phyloP scores from a whole-genome alignment of 2,113 vertebrate genomes.

The Pagrus major region DNA sequence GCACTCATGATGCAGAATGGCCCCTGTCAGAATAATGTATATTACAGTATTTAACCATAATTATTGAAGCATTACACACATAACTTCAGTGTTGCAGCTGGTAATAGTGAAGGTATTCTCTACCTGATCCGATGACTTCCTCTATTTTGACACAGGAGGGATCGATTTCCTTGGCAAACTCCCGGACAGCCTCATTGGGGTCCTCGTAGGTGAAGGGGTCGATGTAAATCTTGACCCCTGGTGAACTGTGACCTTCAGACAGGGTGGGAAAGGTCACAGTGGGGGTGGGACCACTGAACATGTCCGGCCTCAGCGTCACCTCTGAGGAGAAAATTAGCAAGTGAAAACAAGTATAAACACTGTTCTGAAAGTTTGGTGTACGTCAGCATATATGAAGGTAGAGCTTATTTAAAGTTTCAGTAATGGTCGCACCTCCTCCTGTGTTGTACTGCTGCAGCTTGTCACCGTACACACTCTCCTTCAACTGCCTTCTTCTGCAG shows the following conservation, averaged over 20 bases:
- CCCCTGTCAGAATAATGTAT: no score
- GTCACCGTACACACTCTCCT: constrained; percentile 96
- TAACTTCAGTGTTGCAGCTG: no score
- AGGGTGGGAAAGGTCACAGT: constrained; percentile 80
- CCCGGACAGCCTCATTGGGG: constrained; percentile 82
- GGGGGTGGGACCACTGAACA: constrained; percentile 76
- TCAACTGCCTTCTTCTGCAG: constrained; percentile 91
- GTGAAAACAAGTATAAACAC: background rate
- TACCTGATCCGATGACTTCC: constrained; percentile 82
- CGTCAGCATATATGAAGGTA: background rate
- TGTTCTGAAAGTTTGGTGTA: background rate
- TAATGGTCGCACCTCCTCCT: constrained; percentile 88
- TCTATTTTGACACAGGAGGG: constrained; percentile 82
- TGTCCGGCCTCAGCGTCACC: constrained; percentile 89
- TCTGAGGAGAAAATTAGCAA: constrained; percentile 60
- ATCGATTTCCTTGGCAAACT: constrained; percentile 83
- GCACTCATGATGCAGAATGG: no score
- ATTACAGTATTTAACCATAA: no score
- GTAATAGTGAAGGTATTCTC: no score
- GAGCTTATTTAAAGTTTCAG: background rate
- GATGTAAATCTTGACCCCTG: constrained; percentile 91
- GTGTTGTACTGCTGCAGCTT: constrained; percentile 99
- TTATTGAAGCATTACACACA: no score
- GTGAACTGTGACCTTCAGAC: constrained; percentile 78
- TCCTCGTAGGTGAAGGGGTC: constrained; percentile 97